Evolutionary conservation across 2,113 vertebrate species (phyloP).

Genomic region (Dipodomys ordii): DNA sequence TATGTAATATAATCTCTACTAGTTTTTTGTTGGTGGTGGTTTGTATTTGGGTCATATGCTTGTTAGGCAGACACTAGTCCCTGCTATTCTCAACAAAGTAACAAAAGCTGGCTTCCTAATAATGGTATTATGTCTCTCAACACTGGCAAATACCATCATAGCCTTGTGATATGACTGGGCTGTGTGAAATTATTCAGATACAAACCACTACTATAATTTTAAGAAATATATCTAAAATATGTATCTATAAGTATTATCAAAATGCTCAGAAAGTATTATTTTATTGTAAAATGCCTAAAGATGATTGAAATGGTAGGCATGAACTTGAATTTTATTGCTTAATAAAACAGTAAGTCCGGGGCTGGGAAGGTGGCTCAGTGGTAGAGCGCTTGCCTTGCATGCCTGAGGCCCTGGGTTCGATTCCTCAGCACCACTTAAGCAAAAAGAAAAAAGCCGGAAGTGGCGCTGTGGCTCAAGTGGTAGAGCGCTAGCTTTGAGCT

Average conservation of each 20-base stretch:
- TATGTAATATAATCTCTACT: neutral
- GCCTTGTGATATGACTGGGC: neutral
- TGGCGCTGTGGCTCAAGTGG: too few species aligned
- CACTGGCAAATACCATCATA: neutral
- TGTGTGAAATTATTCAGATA: slow-evolving; percentile 32
- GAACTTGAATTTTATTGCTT: neutral
- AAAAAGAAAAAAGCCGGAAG: too few species aligned
- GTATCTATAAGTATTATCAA: neutral
- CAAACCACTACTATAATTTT: neutral
- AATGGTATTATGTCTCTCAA: neutral
- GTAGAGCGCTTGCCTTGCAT: too few species aligned
- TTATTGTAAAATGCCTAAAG: slow-evolving; percentile 35
- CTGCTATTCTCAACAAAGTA: slow-evolving; percentile 9
- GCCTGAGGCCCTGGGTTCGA: too few species aligned
- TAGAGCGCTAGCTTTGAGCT: too few species aligned
- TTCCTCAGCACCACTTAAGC: too few species aligned
- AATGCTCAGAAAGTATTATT: neutral
- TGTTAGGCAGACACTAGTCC: too few species aligned
- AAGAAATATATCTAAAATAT: neutral
- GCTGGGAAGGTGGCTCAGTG: too few species aligned
- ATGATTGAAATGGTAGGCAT: neutral
- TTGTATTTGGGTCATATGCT: too few species aligned
- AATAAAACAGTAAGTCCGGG: neutral
- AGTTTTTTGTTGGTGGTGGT: neutral
- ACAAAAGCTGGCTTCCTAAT: slow-evolving; percentile 23